phyloP scores from a whole-genome alignment of 2,888 invertebrate genomes.

The Sinelater perroti region DNA sequence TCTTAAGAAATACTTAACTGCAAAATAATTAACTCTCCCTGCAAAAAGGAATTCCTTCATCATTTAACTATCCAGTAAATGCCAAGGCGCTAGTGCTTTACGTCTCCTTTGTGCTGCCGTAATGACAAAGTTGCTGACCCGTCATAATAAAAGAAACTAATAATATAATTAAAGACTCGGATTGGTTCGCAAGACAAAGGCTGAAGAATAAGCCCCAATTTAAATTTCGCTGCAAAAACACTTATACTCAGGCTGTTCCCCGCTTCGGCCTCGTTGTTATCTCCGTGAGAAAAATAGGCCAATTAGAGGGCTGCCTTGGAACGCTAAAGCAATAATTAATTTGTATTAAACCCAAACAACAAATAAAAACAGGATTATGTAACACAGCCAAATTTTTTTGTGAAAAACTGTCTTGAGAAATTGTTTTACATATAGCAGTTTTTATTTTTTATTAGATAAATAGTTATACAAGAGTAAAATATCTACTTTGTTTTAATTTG shows the following conservation, averaged over 20 bases:
- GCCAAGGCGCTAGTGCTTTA: background rate
- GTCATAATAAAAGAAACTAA: conserved; percentile 2
- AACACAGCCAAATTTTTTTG: too few relatives aligned
- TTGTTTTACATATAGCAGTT: too few relatives aligned
- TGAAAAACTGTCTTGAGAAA: too few relatives aligned
- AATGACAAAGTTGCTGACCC: background rate
- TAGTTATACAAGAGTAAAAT: too few relatives aligned
- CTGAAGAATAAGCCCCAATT: background rate
- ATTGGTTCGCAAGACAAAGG: conserved; percentile 2
- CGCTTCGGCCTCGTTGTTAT: conserved; percentile 1
- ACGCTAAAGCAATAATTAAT: too few relatives aligned
- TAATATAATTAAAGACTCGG: background rate
- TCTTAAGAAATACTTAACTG: too few relatives aligned
- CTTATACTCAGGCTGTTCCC: conserved; percentile 1
- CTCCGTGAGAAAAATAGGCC: conserved; percentile 10
- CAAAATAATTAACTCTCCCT: background rate
- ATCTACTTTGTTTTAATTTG: too few relatives aligned
- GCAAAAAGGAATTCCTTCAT: background rate
- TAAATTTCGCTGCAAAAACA: conserved; percentile 1
- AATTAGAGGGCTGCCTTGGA: too few relatives aligned
- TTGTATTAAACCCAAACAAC: too few relatives aligned
- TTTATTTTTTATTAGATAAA: too few relatives aligned
- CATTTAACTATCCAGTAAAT: background rate
- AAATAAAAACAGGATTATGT: too few relatives aligned
- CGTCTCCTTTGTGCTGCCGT: background rate